Evolutionary conservation across 2,888 invertebrate genomes (phyloP), one percentile per base, ranked within the genome.

Genomic region (Clivina fossor): DNA sequence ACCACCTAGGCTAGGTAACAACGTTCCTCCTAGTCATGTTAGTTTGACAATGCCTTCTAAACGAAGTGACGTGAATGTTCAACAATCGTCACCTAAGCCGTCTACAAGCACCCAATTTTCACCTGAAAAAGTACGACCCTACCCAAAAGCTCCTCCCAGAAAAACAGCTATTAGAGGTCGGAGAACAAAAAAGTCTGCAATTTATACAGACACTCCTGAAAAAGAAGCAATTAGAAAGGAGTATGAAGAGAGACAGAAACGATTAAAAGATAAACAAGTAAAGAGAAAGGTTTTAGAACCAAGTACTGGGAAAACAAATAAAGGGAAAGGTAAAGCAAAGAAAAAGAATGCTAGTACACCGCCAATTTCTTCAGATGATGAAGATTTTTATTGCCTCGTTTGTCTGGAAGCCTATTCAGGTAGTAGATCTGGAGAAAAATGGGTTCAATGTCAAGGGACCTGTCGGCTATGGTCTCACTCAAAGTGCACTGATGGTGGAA

Each of bases 161-260:
- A 58, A 58, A 50, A 18, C 26, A 19, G n/a, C n/a, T n/a, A n/a
- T n/a, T n/a, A 48, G 37, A 48, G 26, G 46, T 9, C 18, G 9
- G 11, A 7, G 28, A 37, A 54, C 18, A n/a, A 56, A 33, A 50
- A 65, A 61, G 60, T 47, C 35, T 19, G 32, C 32, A 30, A 54
- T 59, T 48, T 37, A 37, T 13, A 35, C 48, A 19, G 37, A 64
- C 37, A 61, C 62, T 9, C 63, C 62, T 4, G 61, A 63, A 38
- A 64, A 63, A 54, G 61, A 63, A 24, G 60, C 44, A 24, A 32
- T 63, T 19, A 62, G 60, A 28, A 53, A 56, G 55, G 61, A 61
- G 40, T 20, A 55, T 57, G 53, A 57, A 57, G 56, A 58, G 13
- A 60, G 28, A 58, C 8, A 47, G 60, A 63, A 46, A 56, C 56